Percentiles rank a stretch among this genome's conserved stretches.
phyloP scores from a whole-genome alignment of 2,113 vertebrate species.

The Zapus hudsonius region DNA sequence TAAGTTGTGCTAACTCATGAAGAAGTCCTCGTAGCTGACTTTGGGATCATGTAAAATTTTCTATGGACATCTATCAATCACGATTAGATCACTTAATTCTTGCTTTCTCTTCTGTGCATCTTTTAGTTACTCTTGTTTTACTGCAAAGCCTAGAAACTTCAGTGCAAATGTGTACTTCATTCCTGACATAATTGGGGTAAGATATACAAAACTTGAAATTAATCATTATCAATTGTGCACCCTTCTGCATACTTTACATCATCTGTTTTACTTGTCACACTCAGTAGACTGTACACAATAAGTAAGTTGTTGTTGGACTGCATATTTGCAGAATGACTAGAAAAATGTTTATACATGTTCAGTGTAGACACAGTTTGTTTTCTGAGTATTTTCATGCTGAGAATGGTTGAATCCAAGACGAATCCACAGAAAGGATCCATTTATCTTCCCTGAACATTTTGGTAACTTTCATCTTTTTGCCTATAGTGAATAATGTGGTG shows the following conservation, averaged over 20 bases:
- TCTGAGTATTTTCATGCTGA: not conserved
- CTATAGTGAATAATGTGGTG: not conserved
- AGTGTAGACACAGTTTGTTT: not conserved
- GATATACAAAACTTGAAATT: not conserved
- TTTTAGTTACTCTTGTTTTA: conserved; percentile 23
- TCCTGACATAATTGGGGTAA: not conserved
- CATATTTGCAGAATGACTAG: not conserved
- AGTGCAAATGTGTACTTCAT: not conserved
- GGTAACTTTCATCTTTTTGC: not conserved
- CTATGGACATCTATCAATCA: not conserved
- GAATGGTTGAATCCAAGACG: not conserved
- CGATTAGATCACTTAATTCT: not conserved
- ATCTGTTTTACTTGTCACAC: no score
- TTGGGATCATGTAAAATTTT: not conserved
- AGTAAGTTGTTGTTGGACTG: not conserved
- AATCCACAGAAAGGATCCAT: not conserved
- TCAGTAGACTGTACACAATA: no score
- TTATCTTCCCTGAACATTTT: not conserved
- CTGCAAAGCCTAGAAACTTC: not conserved
- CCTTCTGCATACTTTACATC: no score
- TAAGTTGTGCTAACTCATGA: not conserved
- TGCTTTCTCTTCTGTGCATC: not conserved
- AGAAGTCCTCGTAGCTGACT: not conserved
- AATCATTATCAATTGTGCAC: no score
- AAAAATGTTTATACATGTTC: not conserved